Conservation (phyloP, 2,888 invertebrate species). For the Zhuqinia jingwanae region DNA sequence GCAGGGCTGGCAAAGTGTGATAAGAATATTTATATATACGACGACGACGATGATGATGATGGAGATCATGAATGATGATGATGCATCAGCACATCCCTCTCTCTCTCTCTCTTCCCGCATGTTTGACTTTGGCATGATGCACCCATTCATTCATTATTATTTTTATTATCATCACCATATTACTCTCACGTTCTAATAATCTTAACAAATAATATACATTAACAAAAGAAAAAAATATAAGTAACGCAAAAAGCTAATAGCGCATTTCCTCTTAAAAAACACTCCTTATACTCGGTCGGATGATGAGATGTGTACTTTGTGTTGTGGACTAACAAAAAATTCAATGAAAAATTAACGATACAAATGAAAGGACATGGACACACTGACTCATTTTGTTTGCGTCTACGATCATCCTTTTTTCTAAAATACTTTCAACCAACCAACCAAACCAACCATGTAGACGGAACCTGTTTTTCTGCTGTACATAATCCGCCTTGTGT, state of each 20-base stretch:
- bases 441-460: no score
- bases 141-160: slow-evolving; percentile 55
- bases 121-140: slow-evolving; percentile 29
- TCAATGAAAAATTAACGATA: slow-evolving; percentile 19
- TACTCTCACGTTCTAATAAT: slow-evolving; percentile 23
- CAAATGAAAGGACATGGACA: slow-evolving; percentile 30
- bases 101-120: no score
- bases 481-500: slow-evolving; percentile 15
- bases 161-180: no score
- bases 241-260: slow-evolving; percentile 39
- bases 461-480: slow-evolving; percentile 47
- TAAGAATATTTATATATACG: slow-evolving; percentile 43
- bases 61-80: no score
- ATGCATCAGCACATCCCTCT: neutral
- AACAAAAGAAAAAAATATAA: no score
- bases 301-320: no score
- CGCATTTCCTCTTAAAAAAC: slow-evolving; percentile 49
- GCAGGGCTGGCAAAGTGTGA: slow-evolving; percentile 60
- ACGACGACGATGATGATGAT: neutral
- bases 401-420: neutral
- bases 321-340: slow-evolving; percentile 6
- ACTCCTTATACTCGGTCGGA: no score
- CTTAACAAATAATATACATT: neutral
- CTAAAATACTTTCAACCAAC: neutral
- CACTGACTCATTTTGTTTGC: slow-evolving; percentile 14